Percentiles rank a stretch among this genome's conserved stretches.
phyloP scores from a whole-genome alignment of 2,113 vertebrate genomes.

The Rhabdomys dilectus region DNA sequence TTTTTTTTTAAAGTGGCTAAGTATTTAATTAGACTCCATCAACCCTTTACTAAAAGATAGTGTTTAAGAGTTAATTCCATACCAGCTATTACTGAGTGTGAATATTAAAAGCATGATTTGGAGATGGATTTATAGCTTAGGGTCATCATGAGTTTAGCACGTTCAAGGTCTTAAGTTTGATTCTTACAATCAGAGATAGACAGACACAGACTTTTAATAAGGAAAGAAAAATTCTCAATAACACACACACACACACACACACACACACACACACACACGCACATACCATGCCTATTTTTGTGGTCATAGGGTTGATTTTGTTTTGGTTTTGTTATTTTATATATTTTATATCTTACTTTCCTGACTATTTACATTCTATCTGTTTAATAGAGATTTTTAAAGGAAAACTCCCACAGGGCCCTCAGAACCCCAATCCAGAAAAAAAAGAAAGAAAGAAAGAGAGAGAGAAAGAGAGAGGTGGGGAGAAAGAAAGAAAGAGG shows the following conservation, averaged over 20 bases:
- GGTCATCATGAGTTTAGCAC: neutral
- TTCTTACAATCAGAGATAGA: neutral
- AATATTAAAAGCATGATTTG: constrained; percentile 31
- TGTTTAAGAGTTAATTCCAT: neutral
- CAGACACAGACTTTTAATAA: neutral
- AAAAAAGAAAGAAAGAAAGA: neutral
- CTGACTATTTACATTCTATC: constrained; percentile 5
- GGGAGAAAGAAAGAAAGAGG: neutral
- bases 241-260: neutral
- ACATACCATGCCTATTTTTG: neutral
- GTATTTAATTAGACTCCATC: neutral
- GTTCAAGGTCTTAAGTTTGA: neutral
- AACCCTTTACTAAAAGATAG: constrained; percentile 21
- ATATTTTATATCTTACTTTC: neutral
- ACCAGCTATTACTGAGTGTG: constrained; percentile 53
- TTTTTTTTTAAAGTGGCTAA: constrained; percentile 36
- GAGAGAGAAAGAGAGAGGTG: neutral
- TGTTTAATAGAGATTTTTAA: neutral
- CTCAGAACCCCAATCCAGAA: neutral
- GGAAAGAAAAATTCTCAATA: neutral
- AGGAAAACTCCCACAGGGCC: neutral
- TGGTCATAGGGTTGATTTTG: too few species aligned
- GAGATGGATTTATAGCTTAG: neutral
- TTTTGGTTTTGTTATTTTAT: neutral
- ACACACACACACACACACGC: neutral